Percentiles rank a stretch among this genome's conserved stretches.
Evolutionary conservation across 2,797 vertebrate species (phyloP).

Genomic region (Orientallactaga sibirica): DNA sequence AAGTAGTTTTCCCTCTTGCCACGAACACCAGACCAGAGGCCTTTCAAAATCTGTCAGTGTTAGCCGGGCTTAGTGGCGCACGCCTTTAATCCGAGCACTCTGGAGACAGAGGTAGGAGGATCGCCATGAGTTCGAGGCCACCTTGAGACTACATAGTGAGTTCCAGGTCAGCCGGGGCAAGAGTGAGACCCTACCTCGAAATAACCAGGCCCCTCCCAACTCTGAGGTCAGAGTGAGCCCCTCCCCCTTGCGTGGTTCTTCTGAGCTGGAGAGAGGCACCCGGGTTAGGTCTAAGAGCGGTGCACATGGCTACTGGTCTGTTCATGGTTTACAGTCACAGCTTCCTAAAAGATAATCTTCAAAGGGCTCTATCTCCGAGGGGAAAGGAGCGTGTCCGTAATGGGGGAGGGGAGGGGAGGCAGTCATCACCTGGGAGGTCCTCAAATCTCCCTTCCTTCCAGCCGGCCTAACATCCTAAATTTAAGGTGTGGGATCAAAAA

Average conservation of each 20-base stretch:
- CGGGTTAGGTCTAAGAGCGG: too few species aligned
- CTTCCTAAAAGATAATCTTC: background rate
- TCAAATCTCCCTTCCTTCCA: background rate
- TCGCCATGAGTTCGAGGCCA: too few species aligned
- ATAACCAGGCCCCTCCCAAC: too few species aligned
- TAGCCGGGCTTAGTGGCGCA: too few species aligned
- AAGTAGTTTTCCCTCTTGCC: conserved; percentile 37
- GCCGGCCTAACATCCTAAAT: background rate
- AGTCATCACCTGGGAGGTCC: background rate
- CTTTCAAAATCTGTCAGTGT: background rate
- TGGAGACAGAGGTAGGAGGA: too few species aligned
- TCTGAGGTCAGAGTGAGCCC: background rate
- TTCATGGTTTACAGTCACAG: background rate
- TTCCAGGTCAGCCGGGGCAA: too few species aligned
- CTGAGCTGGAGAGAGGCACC: background rate
- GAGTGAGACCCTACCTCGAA: too few species aligned
- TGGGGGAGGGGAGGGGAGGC: background rate
- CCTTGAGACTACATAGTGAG: too few species aligned
- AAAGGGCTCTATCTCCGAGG: background rate
- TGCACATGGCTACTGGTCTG: background rate
- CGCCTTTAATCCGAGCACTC: too few species aligned
- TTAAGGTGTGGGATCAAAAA: rapidly evolving
- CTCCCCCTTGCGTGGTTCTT: background rate
- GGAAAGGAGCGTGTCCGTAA: background rate
- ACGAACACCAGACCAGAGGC: background rate